Conservation (phyloP, 2,888 invertebrate genomes). For the Drosophila formosana region DNA sequence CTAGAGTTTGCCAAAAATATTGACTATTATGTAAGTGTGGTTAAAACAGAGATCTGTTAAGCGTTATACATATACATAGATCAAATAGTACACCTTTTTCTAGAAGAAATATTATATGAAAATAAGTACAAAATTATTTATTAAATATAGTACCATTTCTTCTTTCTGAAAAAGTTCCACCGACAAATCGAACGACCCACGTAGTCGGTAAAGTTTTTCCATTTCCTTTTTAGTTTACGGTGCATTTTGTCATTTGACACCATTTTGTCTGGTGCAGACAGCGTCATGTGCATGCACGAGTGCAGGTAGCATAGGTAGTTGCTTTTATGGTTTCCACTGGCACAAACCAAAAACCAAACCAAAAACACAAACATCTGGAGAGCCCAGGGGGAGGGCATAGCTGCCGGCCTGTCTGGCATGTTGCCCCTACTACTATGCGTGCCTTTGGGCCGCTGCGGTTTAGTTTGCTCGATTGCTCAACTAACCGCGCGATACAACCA, state of each 20-base stretch:
- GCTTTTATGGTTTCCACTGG: constrained; percentile 72
- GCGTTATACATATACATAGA: not conserved
- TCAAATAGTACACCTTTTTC: not conserved
- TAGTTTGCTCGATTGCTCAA: constrained; percentile 74
- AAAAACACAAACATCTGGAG: constrained; percentile 56
- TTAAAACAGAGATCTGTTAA: not conserved
- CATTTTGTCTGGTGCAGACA: constrained; percentile 67
- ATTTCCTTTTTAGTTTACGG: constrained; percentile 61
- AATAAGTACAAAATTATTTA: no score
- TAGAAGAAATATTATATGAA: not conserved
- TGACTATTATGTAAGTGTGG: not conserved
- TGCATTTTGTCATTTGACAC: constrained; percentile 78
- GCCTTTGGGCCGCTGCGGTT: constrained; percentile 53
- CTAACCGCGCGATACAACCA: constrained; percentile 61
- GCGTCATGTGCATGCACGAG: constrained; percentile 35
- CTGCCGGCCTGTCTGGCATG: constrained; percentile 52
- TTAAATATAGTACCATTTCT: no score
- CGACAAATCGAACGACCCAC: constrained; percentile 49
- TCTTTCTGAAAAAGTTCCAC: no score
- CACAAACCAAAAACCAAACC: constrained; percentile 41
- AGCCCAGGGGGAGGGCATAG: constrained; percentile 1
- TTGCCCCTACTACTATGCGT: constrained; percentile 48
- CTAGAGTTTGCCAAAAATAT: constrained; percentile 32
- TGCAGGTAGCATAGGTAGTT: constrained; percentile 41
- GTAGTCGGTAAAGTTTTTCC: constrained; percentile 35